Percentiles rank a stretch among this genome's conserved stretches.
Evolutionary conservation across 2,113 vertebrate genomes (phyloP).

Genomic region (Poeciliopsis occidentalis): DNA sequence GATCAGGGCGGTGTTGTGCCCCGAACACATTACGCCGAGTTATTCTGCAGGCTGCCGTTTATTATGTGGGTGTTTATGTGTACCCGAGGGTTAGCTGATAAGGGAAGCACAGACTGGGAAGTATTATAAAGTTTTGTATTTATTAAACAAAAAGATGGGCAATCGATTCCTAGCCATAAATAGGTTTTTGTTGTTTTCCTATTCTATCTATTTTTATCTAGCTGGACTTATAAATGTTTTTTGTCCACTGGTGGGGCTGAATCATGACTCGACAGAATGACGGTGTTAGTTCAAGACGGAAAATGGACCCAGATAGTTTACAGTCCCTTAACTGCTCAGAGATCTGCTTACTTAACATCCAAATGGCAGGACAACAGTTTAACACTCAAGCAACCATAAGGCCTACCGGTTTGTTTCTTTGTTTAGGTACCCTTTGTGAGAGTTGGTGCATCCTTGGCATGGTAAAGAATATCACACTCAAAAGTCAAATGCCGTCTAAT

Average conservation of each 20-base stretch:
- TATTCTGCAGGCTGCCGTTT: constrained; percentile 4
- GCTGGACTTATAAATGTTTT: not conserved
- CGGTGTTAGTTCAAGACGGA: not conserved
- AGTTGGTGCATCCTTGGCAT: too few relatives aligned
- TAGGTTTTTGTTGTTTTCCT: not conserved
- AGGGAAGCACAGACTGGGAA: not conserved
- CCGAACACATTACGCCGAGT: constrained; percentile 29
- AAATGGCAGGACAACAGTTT: not conserved
- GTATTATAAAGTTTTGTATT: not conserved
- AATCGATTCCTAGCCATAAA: not conserved
- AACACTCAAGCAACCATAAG: not conserved
- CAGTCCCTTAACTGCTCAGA: not conserved
- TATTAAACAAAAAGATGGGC: not conserved
- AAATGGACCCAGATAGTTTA: not conserved
- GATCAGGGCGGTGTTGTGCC: constrained; percentile 35
- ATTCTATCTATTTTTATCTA: not conserved
- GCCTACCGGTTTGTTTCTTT: not conserved
- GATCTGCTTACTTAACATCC: not conserved
- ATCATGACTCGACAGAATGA: not conserved
- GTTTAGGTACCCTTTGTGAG: not conserved
- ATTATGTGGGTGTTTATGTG: constrained; percentile 1
- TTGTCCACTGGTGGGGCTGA: not conserved
- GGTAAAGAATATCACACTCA: not conserved
- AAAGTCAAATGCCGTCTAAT: too few relatives aligned
- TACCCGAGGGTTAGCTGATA: too few relatives aligned